phyloP scores from a whole-genome alignment of 1,140 invertebrate species.

The Akabosia matsudoensis region DNA sequence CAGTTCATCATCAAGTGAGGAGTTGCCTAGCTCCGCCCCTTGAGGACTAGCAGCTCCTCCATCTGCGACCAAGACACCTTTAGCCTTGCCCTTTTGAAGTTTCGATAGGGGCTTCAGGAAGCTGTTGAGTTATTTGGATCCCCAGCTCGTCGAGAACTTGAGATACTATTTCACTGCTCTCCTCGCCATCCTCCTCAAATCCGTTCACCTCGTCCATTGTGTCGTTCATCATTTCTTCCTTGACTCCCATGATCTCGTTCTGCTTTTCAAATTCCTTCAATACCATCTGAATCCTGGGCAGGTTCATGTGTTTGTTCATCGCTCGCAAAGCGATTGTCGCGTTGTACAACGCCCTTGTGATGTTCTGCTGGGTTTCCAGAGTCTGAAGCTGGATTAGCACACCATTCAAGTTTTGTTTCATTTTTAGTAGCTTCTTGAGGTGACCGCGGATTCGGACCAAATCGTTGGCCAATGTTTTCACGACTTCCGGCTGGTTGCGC shows the following conservation, averaged over 20 bases:
- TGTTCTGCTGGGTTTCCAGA: constrained; percentile 93
- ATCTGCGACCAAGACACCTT: constrained; percentile 50
- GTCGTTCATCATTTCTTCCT: constrained; percentile 99
- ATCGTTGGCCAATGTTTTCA: constrained; percentile 99
- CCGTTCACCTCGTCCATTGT: constrained; percentile 99
- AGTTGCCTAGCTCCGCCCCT: constrained; percentile 55
- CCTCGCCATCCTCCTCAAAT: constrained; percentile 73
- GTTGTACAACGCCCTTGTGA: constrained; percentile 67
- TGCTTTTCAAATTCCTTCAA: constrained; percentile 99
- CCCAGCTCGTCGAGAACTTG: constrained; percentile 97
- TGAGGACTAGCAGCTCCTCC: constrained; percentile 42
- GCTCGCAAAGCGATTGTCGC: constrained; percentile 96
- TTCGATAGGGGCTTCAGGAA: constrained; percentile 78
- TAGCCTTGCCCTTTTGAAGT: constrained; percentile 46
- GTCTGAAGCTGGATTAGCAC: constrained; percentile 98
- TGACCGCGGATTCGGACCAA: constrained; percentile 92
- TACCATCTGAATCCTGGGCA: constrained; percentile 98
- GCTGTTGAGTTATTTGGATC: constrained; percentile 82
- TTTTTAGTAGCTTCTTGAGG: constrained; percentile 97
- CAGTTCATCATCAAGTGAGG: constrained; percentile 89
- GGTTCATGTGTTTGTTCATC: constrained; percentile 91
- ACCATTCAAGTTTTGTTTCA: constrained; percentile 98
- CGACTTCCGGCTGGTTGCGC: constrained; percentile 86
- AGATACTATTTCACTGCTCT: constrained; percentile 72
- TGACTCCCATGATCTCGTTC: constrained; percentile 99